Conservation (phyloP, 2,113 vertebrate genomes). For the Sinocyclocheilus anshuiensis region DNA sequence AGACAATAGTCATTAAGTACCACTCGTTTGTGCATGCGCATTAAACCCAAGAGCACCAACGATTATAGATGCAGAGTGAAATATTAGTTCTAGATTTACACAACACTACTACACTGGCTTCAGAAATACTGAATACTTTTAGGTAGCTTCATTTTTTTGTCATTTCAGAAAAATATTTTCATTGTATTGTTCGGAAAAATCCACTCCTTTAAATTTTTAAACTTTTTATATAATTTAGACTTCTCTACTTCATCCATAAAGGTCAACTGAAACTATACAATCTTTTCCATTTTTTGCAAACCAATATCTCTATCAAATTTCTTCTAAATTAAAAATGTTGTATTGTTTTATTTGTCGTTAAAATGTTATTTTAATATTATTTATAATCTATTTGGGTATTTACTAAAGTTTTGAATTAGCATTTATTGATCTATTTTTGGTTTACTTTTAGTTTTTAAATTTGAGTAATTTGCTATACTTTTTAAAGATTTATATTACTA, state of each 20-base stretch:
- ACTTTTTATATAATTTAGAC: neutral
- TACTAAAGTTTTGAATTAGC: no score
- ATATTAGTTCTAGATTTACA: neutral
- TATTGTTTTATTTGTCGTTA: neutral
- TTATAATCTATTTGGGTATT: no score
- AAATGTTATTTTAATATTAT: no score
- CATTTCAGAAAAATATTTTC: neutral
- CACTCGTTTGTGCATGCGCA: neutral
- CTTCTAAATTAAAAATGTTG: neutral
- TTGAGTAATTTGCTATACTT: neutral
- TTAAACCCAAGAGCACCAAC: neutral
- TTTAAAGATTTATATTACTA: no score
- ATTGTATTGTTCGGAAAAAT: neutral
- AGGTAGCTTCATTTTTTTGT: neutral
- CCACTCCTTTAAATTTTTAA: neutral
- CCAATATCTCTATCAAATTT: neutral
- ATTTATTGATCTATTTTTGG: no score
- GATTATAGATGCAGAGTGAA: neutral
- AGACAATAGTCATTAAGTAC: neutral
- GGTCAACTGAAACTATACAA: neutral
- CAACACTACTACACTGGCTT: neutral
- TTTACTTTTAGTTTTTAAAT: neutral
- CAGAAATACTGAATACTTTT: neutral
- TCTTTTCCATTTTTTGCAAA: neutral
- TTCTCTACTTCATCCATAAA: neutral